Evolutionary conservation across 2,888 invertebrate genomes (phyloP).

Genomic region (Mesodorylaimus sp.): DNA sequence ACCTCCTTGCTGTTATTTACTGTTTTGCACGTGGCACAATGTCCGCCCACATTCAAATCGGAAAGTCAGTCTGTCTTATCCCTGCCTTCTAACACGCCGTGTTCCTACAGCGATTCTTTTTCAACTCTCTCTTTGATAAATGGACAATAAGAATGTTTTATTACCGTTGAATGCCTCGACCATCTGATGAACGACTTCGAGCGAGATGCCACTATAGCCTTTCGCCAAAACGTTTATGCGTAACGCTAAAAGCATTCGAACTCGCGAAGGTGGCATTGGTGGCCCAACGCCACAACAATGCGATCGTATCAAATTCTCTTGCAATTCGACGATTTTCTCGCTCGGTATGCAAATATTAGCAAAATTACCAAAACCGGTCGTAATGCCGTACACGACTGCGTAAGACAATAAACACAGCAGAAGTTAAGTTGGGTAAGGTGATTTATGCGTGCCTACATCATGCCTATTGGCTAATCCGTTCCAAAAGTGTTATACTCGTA

Average conservation of each 20-base stretch:
- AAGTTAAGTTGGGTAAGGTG: no score
- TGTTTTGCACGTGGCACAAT: no score
- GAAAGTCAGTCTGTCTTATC: no score
- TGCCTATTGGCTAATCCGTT: no score
- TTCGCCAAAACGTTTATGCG: slow-evolving; percentile 49
- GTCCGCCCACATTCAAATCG: no score
- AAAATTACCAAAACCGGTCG: slow-evolving; percentile 50
- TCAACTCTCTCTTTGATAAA: no score
- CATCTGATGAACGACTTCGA: slow-evolving; percentile 41
- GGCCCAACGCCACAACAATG: slow-evolving; percentile 45
- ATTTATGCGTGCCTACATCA: no score
- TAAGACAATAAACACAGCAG: no score
- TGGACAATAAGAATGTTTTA: background rate
- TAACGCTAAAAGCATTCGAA: slow-evolving; percentile 45
- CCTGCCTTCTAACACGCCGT: no score
- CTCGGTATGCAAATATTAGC: slow-evolving; percentile 41
- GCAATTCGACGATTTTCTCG: slow-evolving; percentile 43
- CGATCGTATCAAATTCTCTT: slow-evolving; percentile 46
- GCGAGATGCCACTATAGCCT: slow-evolving; percentile 47
- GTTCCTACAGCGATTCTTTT: no score
- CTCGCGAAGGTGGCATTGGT: slow-evolving; percentile 42
- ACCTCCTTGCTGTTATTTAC: no score
- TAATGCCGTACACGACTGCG: slow-evolving; percentile 46
- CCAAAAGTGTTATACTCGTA: no score
- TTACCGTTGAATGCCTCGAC: slow-evolving; percentile 47